These are phyloP conservation scores for Danio kyathit DNA, from an alignment of 2,797 vertebrate species.

Conservation along the genomic window DNA sequence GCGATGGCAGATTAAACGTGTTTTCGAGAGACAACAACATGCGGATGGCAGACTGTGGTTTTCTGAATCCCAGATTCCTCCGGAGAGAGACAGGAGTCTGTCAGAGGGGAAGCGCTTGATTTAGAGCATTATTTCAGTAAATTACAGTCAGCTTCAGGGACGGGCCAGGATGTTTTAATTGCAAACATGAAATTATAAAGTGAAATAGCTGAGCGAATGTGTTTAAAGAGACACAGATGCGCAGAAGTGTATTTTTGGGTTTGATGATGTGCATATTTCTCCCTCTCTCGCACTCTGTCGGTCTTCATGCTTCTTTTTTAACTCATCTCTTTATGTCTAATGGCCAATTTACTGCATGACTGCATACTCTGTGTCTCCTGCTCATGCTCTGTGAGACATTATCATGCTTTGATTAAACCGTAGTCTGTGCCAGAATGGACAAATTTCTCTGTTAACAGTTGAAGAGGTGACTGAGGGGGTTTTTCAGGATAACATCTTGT, in stretches of 20 bases:
- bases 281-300: slow-evolving; percentile 3
- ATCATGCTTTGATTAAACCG: slow-evolving; percentile 58
- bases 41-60: slow-evolving; percentile 81
- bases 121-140: slow-evolving; percentile 81
- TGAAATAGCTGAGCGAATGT: slow-evolving; percentile 72
- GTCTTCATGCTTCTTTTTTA: slow-evolving; percentile 41
- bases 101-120: slow-evolving; percentile 79
- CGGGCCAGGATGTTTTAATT: slow-evolving; percentile 80
- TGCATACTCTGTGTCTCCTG: slow-evolving; percentile 54
- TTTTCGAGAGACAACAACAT: slow-evolving; percentile 77
- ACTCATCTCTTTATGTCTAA: slow-evolving; percentile 64
- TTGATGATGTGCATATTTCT: slow-evolving; percentile 62
- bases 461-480: slow-evolving; percentile 38
- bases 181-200: slow-evolving; percentile 82
- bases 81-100: slow-evolving; percentile 78
- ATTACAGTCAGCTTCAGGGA: slow-evolving; percentile 73
- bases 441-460: slow-evolving; percentile 58
- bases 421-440: slow-evolving; percentile 51
- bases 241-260: slow-evolving; percentile 72
- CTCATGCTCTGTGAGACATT: slow-evolving; percentile 55
- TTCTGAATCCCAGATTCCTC: slow-evolving; percentile 76
- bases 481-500: slow-evolving; percentile 19
- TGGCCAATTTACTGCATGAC: slow-evolving; percentile 65
- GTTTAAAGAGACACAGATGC: slow-evolving; percentile 74
- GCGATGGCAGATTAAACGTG: slow-evolving; percentile 77